These are phyloP conservation scores for Setipinna tenuifilis DNA, from an alignment of 2,797 vertebrate genomes.

Conservation along the genomic window DNA sequence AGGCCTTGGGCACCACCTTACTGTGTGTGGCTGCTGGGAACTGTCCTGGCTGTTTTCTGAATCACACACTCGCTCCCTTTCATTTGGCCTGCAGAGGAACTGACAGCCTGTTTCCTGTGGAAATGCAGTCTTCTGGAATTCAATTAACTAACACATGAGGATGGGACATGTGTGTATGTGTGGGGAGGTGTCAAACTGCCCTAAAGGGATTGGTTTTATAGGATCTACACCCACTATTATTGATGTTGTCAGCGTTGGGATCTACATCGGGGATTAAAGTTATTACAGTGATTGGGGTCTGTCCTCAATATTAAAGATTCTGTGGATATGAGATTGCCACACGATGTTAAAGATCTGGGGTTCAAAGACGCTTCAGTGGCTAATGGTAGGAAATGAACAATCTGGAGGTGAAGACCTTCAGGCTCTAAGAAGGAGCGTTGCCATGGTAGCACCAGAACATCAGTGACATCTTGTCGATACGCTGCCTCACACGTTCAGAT, in stretches of 20 bases:
- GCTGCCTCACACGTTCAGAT: not conserved
- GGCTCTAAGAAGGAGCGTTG: not conserved
- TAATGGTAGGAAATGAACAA: not conserved
- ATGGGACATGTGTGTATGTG: too few relatives aligned
- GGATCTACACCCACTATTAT: not conserved
- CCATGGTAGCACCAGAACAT: not conserved
- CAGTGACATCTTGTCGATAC: not conserved
- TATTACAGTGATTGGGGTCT: not conserved
- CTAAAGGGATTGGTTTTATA: not conserved
- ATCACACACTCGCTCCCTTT: not conserved
- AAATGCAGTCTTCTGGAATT: constrained; percentile 91
- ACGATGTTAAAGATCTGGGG: not conserved
- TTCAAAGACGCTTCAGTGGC: not conserved
- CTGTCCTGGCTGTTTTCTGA: not conserved
- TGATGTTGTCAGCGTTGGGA: not conserved
- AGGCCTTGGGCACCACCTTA: not conserved
- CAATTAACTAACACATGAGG: too few relatives aligned
- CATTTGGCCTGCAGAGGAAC: not conserved
- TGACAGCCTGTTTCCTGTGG: constrained; percentile 93
- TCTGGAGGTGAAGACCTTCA: not conserved
- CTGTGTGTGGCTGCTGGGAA: not conserved
- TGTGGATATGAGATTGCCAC: too few relatives aligned
- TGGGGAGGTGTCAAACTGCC: too few relatives aligned
- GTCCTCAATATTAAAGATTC: not conserved
- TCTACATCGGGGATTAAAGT: not conserved